Evolutionary conservation across 2,113 vertebrate genomes (phyloP).

Genomic region (Greenwoodochromis staneri): DNA sequence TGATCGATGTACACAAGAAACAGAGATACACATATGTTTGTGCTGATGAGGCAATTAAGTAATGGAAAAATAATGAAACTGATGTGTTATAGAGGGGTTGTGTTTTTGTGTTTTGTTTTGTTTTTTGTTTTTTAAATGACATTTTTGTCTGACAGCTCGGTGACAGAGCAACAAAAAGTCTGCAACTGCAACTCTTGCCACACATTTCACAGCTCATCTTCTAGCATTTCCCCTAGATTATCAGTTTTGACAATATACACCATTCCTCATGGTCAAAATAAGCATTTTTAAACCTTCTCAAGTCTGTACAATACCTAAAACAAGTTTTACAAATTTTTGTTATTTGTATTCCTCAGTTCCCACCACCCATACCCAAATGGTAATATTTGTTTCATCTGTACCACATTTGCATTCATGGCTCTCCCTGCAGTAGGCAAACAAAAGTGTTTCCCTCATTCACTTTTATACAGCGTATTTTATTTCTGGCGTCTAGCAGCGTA

Average conservation of each 20-base stretch:
- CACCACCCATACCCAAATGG: background rate
- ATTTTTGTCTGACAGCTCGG: background rate
- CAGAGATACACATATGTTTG: background rate
- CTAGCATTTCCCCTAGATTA: background rate
- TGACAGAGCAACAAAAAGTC: background rate
- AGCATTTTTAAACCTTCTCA: background rate
- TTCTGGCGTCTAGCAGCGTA: background rate
- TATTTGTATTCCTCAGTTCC: background rate
- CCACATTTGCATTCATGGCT: background rate
- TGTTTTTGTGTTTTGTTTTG: background rate
- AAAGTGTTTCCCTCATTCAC: background rate
- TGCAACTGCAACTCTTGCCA: background rate
- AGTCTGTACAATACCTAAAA: background rate
- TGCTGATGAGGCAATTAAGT: background rate
- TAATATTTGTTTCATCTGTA: background rate
- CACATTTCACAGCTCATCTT: background rate
- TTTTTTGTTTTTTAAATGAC: accelerated
- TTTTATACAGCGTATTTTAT: background rate
- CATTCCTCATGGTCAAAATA: background rate
- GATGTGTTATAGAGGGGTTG: background rate
- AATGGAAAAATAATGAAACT: background rate
- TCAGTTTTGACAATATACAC: background rate
- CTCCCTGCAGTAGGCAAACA: background rate
- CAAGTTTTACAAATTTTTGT: background rate
- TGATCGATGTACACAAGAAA: background rate